Percentiles rank a stretch among this genome's conserved stretches.
Evolutionary conservation across 2,888 invertebrate species (phyloP).

Genomic region (Acleris cristana): DNA sequence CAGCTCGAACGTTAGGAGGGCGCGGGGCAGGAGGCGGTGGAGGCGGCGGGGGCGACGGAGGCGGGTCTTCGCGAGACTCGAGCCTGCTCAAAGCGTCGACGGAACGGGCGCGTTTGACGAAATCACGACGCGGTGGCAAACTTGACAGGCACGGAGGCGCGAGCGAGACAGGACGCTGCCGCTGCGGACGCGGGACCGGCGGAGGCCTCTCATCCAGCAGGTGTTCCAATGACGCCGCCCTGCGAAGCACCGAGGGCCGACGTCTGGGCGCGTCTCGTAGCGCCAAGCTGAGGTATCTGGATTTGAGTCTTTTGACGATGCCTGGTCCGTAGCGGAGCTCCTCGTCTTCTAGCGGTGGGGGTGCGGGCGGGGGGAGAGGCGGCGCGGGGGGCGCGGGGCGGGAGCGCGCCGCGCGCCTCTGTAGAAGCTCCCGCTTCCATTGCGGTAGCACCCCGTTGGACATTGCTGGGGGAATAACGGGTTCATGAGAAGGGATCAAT

Average conservation of each 20-base stretch:
- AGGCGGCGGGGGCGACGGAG: slow-evolving; percentile 74
- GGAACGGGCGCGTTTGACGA: slow-evolving; percentile 92
- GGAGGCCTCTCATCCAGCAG: slow-evolving; percentile 87
- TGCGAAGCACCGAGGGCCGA: slow-evolving; percentile 88
- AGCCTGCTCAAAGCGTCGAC: slow-evolving; percentile 92
- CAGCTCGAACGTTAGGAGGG: slow-evolving; percentile 77
- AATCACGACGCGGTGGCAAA: slow-evolving; percentile 76
- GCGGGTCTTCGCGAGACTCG: slow-evolving; percentile 83
- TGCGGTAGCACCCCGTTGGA: slow-evolving; percentile 85
- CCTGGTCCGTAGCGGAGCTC: slow-evolving; percentile 96
- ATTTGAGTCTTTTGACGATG: slow-evolving; percentile 93
- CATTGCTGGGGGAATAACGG: slow-evolving; percentile 59
- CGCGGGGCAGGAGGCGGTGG: slow-evolving; percentile 67
- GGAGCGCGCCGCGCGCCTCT: slow-evolving; percentile 85
- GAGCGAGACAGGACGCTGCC: slow-evolving; percentile 60
- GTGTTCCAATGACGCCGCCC: slow-evolving; percentile 94
- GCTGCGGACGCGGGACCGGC: slow-evolving; percentile 57
- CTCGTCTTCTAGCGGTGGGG: slow-evolving; percentile 79
- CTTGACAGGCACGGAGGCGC: slow-evolving; percentile 54
- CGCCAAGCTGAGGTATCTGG: slow-evolving; percentile 93
- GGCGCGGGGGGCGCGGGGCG: slow-evolving; percentile 54
- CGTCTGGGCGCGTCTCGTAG: slow-evolving; percentile 88
- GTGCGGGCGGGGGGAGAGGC: slow-evolving; percentile 59
- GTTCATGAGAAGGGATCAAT: too few species aligned
- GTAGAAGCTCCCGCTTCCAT: slow-evolving; percentile 93